Conservation (phyloP, 2,888 invertebrate genomes). For the Drosophila merina region DNA sequence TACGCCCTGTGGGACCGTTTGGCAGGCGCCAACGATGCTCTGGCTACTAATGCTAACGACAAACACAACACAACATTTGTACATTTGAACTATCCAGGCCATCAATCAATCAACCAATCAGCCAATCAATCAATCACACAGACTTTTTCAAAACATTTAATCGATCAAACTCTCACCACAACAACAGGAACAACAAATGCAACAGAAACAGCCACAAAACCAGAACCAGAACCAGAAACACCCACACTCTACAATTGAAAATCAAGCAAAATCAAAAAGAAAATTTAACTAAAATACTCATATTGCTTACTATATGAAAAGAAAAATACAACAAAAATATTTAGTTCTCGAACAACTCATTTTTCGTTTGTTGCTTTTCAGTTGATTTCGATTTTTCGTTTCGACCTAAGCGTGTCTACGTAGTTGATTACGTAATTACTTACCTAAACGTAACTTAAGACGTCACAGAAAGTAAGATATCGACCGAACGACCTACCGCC, state of each 20-base stretch:
- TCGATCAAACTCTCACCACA: conserved; percentile 60
- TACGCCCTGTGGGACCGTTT: conserved; percentile 47
- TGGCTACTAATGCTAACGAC: conserved; percentile 23
- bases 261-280: conserved; percentile 62
- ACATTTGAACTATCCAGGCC: conserved; percentile 42
- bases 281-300: conserved; percentile 47
- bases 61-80: conserved; percentile 49
- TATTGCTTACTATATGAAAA: conserved; percentile 37
- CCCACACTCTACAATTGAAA: conserved; percentile 52
- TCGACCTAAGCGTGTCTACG: conserved; percentile 43
- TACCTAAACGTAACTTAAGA: conserved; percentile 29
- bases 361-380: conserved; percentile 49
- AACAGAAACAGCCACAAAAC: conserved; percentile 36
- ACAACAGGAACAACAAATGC: conserved; percentile 32
- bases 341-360: conserved; percentile 55
- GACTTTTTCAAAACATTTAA: conserved; percentile 61
- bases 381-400: conserved; percentile 35
- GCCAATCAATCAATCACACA: conserved; percentile 48
- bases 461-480: conserved; percentile 28
- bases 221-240: conserved; percentile 30
- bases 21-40: conserved; percentile 15
- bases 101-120: conserved; percentile 39
- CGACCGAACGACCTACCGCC: background rate
- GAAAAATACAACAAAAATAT: conserved; percentile 36
- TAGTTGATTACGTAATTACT: conserved; percentile 49